Percentiles rank a stretch among this genome's conserved stretches.
These are phyloP conservation scores for Apamea epomidion DNA, from an alignment of 2,888 invertebrate genomes.

Conservation along the genomic window DNA sequence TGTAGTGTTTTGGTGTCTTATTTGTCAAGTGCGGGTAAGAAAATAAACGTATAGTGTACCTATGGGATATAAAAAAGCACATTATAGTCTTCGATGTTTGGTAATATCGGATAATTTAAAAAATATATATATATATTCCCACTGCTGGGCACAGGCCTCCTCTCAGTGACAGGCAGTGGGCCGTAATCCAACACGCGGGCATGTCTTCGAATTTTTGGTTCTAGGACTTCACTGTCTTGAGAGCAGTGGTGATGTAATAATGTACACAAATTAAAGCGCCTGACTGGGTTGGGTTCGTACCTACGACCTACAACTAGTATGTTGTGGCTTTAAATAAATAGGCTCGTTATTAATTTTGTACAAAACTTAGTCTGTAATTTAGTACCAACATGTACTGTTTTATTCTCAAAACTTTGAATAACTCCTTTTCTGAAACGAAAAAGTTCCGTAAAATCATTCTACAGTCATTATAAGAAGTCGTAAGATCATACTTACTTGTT, in stretches of 20 bases:
- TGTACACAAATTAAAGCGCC: too few relatives aligned
- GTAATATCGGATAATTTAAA: not conserved
- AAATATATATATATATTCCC: too few relatives aligned
- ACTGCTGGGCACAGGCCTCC: too few relatives aligned
- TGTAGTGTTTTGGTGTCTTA: not conserved
- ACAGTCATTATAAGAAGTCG: conserved; percentile 7
- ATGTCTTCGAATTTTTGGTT: too few relatives aligned
- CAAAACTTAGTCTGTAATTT: not conserved
- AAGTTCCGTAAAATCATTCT: conserved; percentile 14
- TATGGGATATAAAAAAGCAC: not conserved
- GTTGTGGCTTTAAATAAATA: not conserved
- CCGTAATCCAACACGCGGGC: too few relatives aligned
- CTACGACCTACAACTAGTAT: too few relatives aligned
- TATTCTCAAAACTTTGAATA: not conserved
- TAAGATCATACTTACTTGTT: conserved; percentile 42
- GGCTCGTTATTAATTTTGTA: not conserved
- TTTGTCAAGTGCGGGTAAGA: not conserved
- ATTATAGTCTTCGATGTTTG: not conserved
- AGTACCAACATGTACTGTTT: too few relatives aligned
- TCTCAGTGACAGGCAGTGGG: too few relatives aligned
- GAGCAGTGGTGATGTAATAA: too few relatives aligned
- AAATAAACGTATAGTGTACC: not conserved
- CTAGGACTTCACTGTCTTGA: too few relatives aligned
- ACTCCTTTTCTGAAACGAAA: not conserved
- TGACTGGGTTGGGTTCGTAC: too few relatives aligned